phyloP scores from a whole-genome alignment of 2,113 vertebrate genomes.

The Oxyruncus cristatus region DNA sequence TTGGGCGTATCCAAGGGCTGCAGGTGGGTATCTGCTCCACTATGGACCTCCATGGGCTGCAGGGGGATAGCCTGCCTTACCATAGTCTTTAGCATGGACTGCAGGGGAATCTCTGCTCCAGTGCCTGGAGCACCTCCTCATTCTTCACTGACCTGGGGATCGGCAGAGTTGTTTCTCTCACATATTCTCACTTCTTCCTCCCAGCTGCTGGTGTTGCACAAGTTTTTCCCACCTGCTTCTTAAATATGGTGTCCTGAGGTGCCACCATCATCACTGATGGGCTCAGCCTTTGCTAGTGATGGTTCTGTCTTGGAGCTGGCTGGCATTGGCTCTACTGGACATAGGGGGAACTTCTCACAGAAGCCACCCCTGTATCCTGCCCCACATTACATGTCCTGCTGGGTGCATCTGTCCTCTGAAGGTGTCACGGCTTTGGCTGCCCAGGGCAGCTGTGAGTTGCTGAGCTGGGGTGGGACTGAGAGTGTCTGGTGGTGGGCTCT shows the following conservation, averaged over 20 bases:
- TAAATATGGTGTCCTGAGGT: neutral
- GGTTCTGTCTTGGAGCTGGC: neutral
- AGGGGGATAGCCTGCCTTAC: neutral
- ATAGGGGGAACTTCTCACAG: neutral
- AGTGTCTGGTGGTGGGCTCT: neutral
- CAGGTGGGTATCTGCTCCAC: neutral
- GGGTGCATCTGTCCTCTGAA: neutral
- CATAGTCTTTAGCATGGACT: neutral
- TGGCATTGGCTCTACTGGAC: neutral
- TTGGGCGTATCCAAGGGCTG: neutral
- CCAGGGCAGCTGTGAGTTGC: neutral
- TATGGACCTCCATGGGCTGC: neutral
- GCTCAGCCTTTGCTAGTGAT: neutral
- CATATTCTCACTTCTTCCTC: neutral
- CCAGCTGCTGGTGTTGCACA: neutral
- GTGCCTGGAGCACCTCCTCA: neutral
- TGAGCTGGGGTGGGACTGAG: neutral
- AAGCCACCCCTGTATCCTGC: neutral
- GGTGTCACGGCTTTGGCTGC: neutral
- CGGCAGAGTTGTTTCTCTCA: neutral
- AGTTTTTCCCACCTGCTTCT: neutral
- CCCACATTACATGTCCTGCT: neutral
- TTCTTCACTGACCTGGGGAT: neutral
- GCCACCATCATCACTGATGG: neutral
- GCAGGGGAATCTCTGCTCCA: neutral